Evolutionary conservation across 2,888 invertebrate species (phyloP).

Genomic region (Leptopilina myrica): DNA sequence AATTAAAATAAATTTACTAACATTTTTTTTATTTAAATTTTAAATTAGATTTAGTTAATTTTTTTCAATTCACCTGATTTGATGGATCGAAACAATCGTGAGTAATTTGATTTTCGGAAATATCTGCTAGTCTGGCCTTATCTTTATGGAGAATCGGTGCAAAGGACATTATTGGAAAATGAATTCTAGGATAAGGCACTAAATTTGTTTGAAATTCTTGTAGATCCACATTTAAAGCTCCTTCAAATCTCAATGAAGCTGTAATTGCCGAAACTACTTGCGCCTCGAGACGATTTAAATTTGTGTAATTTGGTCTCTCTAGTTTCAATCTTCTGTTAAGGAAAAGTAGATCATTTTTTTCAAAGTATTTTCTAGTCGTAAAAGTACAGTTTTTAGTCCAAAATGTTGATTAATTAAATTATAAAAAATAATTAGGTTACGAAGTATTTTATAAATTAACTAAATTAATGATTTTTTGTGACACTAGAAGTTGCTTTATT

Average conservation of each 20-base stretch:
- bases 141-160: slow-evolving; percentile 95
- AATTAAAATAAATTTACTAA: no score
- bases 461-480: no score
- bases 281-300: slow-evolving; percentile 95
- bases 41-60: no score
- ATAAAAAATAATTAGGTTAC: no score
- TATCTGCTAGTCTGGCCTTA: slow-evolving; percentile 95
- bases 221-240: slow-evolving; percentile 94
- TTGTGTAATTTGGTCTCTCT: slow-evolving; percentile 96
- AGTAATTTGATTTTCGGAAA: slow-evolving; percentile 94
- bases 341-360: neutral
- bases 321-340: slow-evolving; percentile 92
- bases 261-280: slow-evolving; percentile 96
- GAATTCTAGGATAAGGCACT: slow-evolving; percentile 97
- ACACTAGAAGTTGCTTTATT: no score
- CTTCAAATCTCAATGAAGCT: slow-evolving; percentile 94
- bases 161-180: slow-evolving; percentile 95
- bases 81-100: slow-evolving; percentile 97
- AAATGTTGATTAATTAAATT: neutral
- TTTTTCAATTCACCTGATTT: slow-evolving; percentile 78
- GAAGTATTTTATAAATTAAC: no score
- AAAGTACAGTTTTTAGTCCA: neutral
- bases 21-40: no score
- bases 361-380: no score
- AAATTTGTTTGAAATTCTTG: slow-evolving; percentile 97